Evolutionary conservation across 2,113 vertebrate genomes (phyloP), one percentile per base, ranked within the genome.

Genomic region (Macrotis lagotis): DNA sequence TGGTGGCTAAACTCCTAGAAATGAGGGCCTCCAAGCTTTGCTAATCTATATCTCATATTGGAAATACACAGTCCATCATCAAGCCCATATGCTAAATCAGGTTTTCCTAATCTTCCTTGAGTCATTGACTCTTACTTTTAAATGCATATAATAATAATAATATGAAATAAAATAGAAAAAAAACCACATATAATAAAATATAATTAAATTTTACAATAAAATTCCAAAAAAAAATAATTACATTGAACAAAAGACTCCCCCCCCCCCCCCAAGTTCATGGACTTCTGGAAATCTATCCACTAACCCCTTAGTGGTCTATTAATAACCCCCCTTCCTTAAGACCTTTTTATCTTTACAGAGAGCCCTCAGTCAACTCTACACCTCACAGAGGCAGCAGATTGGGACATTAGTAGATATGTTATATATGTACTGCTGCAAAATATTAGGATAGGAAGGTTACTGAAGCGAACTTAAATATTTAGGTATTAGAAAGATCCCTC

Each of bases 361-460:
- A 66, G 3, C 31, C 31, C 59, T 4, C 4, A 22, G 59, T 66
- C 59, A 66, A 37, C 55, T 59, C 55, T 3, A 37, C 28, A 59
- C 28, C 59, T 44, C 66, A 74, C 37, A 22, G 66, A 44, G 37
- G n/a, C 37, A 83, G n/a, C n/a, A 83, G 37, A 44, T 7, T 83
- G 6, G n/a, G 66, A 44, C 66, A 83, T 83, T n/a, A 22, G 66
- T 83, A 7, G 66, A 83, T 44, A 44, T 83, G 66, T 24, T 44
- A 44, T 8, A 5, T 44, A 83, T 44, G n/a, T 44, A 44, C 91
- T 93, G n/a, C 90, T 96, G 49, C 14, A 92, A 90, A 37, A 91
- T 37, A 49, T 88, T 83, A 92, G 92, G 44, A 51, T 51, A 90
- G 55, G 90, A 95, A 90, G 89, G 90, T 53, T 93, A 83, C 55